Percentiles rank a stretch among this genome's conserved stretches.
These are phyloP conservation scores for Leuciscus idus DNA, from an alignment of 2,113 vertebrate species.

Conservation along the genomic window DNA sequence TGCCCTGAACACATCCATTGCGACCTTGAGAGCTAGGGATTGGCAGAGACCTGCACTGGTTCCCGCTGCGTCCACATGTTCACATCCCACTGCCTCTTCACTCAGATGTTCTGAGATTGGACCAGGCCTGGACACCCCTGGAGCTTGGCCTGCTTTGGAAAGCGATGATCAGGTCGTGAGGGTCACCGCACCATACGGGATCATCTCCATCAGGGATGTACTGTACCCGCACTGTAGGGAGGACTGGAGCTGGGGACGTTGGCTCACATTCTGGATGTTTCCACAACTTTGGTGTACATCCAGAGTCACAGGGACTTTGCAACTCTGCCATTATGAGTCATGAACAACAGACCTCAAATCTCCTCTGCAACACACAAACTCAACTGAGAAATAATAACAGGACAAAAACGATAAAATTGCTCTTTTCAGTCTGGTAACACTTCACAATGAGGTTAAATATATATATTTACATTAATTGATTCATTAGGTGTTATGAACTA, in stretches of 20 bases:
- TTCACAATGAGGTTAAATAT: not conserved
- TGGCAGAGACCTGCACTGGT: conserved; percentile 30
- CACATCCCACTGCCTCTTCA: conserved; percentile 21
- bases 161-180: conserved; percentile 45
- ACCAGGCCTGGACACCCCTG: conserved; percentile 33
- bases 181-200: conserved; percentile 43
- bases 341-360: not conserved
- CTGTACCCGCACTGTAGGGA: not conserved
- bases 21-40: conserved; percentile 55
- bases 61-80: conserved; percentile 60
- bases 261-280: conserved; percentile 43
- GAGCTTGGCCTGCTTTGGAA: conserved; percentile 50
- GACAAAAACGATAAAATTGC: not conserved
- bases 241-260: conserved; percentile 22
- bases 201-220: conserved; percentile 31
- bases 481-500: not conserved
- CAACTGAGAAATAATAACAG: not conserved
- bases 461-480: not conserved
- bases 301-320: conserved; percentile 46
- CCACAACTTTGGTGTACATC: conserved; percentile 30
- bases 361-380: not conserved
- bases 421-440: not conserved
- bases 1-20: conserved; percentile 41
- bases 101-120: conserved; percentile 34
- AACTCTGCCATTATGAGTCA: conserved; percentile 42